phyloP scores from a whole-genome alignment of 2,797 vertebrate species.

The Adelosebastes latens region DNA sequence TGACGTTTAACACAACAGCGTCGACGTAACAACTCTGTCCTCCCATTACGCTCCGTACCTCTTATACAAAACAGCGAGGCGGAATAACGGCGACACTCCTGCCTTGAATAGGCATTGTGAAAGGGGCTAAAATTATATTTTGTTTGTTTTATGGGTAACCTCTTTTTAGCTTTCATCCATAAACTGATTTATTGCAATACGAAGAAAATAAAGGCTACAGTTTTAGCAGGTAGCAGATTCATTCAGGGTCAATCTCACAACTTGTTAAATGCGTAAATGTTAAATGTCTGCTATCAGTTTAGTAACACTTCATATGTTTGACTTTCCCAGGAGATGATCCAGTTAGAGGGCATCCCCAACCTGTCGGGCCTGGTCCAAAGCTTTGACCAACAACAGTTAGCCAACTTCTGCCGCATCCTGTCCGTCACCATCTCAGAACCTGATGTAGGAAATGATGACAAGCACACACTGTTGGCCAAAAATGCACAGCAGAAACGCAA shows the following conservation, averaged over 20 bases:
- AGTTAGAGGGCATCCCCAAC: constrained; percentile 96
- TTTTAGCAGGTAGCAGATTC: not conserved
- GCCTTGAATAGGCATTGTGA: not conserved
- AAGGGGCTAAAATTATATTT: not conserved
- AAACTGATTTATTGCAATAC: not conserved
- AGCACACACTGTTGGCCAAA: constrained; percentile 96
- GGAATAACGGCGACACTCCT: not conserved
- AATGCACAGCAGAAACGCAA: constrained; percentile 96
- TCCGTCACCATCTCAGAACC: constrained; percentile 98
- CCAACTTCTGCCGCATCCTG: constrained; percentile 98
- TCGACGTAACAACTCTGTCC: too few species aligned
- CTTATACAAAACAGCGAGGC: not conserved
- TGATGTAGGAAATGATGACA: constrained; percentile 95
- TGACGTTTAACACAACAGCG: not conserved
- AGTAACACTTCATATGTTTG: not conserved
- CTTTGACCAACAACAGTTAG: constrained; percentile 98
- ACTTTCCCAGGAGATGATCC: constrained; percentile 92
- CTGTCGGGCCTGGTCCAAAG: constrained; percentile 93
- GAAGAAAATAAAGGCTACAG: not conserved
- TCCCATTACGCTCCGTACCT: not conserved
- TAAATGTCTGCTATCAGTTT: not conserved
- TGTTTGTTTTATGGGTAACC: not conserved
- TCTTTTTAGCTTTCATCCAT: not conserved
- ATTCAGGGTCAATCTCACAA: not conserved
- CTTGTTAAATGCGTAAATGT: not conserved